Conservation (phyloP, 2,113 vertebrate species). For the Corythoichthys haematopterus region DNA sequence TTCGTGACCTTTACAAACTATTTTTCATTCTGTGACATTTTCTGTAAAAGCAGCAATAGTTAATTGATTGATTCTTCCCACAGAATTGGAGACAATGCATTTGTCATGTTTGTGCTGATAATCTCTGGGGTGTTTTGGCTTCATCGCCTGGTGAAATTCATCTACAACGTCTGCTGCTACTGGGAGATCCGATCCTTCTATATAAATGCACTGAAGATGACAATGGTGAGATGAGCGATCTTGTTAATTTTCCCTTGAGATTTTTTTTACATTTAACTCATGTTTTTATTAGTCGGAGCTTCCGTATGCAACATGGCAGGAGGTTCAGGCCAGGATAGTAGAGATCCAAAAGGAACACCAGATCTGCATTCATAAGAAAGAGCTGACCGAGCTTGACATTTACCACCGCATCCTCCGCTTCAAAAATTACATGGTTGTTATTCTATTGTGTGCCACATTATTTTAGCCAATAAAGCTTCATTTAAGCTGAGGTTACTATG, state of each 20-base stretch:
- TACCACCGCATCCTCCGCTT: conserved; percentile 97
- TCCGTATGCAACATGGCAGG: conserved; percentile 95
- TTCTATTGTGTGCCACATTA: background rate
- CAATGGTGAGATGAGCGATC: conserved; percentile 77
- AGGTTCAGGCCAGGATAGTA: conserved; percentile 92
- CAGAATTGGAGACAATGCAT: conserved; percentile 87
- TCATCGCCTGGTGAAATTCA: conserved; percentile 91
- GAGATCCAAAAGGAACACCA: conserved; percentile 98
- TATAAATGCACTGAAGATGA: conserved; percentile 88
- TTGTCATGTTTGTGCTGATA: conserved; percentile 86
- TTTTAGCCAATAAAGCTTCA: background rate
- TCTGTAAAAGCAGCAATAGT: background rate
- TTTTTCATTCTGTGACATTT: background rate
- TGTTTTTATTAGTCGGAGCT: conserved; percentile 78
- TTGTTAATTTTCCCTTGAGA: background rate
- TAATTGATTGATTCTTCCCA: conserved; percentile 10
- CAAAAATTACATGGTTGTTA: conserved; percentile 94
- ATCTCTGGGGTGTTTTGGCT: conserved; percentile 96
- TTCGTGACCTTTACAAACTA: too few species aligned
- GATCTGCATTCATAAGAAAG: conserved; percentile 98
- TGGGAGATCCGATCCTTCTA: conserved; percentile 98
- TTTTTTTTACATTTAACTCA: background rate
- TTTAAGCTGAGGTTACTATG: background rate
- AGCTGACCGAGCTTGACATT: conserved; percentile 90
- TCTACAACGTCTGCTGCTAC: conserved; percentile 98